Evolutionary conservation across 1,140 invertebrate genomes (phyloP), one percentile per base, ranked within the genome.

Genomic region (Physella acuta): DNA sequence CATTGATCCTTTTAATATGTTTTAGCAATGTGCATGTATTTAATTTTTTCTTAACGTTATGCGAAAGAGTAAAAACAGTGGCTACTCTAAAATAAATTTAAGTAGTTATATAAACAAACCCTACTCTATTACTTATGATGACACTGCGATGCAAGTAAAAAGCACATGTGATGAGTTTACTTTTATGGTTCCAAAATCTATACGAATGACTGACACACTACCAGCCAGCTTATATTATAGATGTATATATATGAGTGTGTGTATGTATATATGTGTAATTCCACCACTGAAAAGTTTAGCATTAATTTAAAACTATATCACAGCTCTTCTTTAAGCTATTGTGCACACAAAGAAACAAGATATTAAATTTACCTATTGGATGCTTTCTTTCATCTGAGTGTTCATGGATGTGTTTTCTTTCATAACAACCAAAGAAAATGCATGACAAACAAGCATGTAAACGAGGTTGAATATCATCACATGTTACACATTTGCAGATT

Each of bases 391-490:
- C 87, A 79, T 90, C 90, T 37, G 90, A 89, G 87, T 97, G 94
- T 62, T 93, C 90, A 78, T 93, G 90, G 74, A 95, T 93, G 79
- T 96, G 94, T 64, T 87, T 87, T 37, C 89, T 88, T 59, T 85
- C 88, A 74, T 93, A 92, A 82, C 95, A 97, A 28, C 92, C 94
- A 85, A 97, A 94, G 84, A 90, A 95, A 73, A 95, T 92, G 86
- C 95, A 97, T 73, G 94, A 91, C 31, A 97, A 85, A 84, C 95
- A 97, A 33, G 93, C 92, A 86, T 95, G 93, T 68, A 95, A 86
- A 56, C 92, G 89, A 49, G 91, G 89, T 52, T 90, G 90, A 73
- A 89, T 87, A 58, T 89, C 88, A 75, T 90, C 89, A 85, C 93
- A 95, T 61, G 89, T 89, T 73, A 91, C 90, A 84, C 92, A 94